Evolutionary conservation across 2,888 invertebrate species (phyloP), one percentile per base, ranked within the genome.

Genomic region (Hypselothyrea guttata): DNA sequence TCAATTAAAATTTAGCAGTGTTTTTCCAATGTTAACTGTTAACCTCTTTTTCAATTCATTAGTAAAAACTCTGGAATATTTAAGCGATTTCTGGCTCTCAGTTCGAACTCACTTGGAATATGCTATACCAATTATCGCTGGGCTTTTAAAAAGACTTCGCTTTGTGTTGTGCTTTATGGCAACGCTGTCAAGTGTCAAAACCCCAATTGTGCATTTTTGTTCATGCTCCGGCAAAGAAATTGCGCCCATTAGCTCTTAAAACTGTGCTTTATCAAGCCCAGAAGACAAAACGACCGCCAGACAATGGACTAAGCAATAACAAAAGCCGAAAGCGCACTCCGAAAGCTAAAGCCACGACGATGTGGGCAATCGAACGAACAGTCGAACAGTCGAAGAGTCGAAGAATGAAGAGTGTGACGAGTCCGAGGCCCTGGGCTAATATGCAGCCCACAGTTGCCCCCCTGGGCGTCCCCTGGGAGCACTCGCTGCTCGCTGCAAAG

Each of bases 301-400:
- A 37, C 18, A 22, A 34, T 40, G 28, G 8, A 35, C 66, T 84
- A 75, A 65, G 75, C 85, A 78, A 84, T 15, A 84, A 78, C 83
- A 78, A 78, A 78, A 47, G 67, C 67, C 1, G 28, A 9, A 15
- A 4, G 18, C 15, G 33, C 31, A 7, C 4, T 27, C 27, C 27
- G 7, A 27, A 27, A 27, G 7, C 4, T 5, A 27, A 27, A 27
- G 7, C 7, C 7, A 38, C 8, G 37, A 41, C 49, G 33, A 64
- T 71, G 71, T 40, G 51, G 54, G 38, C 49, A 72, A 72, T 75
- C 54, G 62, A 62, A 41, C n/a, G n/a, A n/a, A n/a, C n/a, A n/a
- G n/a, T n/a, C n/a, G n/a, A n/a, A 51, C 69, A 70, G 73, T 73
- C 70, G 69, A 70, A 70, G 27, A 13, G 11, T 2, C 13, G 12